Evolutionary conservation across 2,113 vertebrate species (phyloP), one percentile per base, ranked within the genome.

Genomic region (Catagonus wagneri): DNA sequence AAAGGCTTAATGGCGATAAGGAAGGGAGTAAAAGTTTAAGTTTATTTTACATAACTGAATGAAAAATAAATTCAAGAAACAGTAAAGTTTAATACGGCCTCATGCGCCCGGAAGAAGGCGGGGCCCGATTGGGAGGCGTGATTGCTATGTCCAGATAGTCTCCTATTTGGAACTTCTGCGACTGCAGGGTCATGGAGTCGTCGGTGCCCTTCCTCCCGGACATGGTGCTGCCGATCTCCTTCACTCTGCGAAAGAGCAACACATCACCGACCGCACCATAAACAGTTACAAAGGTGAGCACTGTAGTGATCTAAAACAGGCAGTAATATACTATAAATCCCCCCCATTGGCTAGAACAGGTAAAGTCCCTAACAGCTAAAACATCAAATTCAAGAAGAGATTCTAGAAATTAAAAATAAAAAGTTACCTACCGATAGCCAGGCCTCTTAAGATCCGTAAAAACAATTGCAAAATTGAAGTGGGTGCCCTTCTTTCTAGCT

Each of bases 101-200:
- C 99, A 99, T 99, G 96, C 99, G 99, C 90, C 99, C 98, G 6
- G 98, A 99, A 0, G 99, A 97, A 11, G 99, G 99, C 0, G 99
- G 99, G 2, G 99, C 99, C 20, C 99, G 99, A 90, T 99, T 99
- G 0, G 99, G 99, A 19, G 99, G 99, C 0, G 99, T 99, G 63
- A 99, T 99, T 1, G 99, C 99, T 94, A 99, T 99, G 92, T 99
- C 99, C 97, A 99, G 97, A 90, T 99, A 99, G 98, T 99, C 99
- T 94, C 99, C 99, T 36, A 99, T 99, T 97, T 99, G 99, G 98
- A 99, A 99, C 83, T 99, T 99, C 97, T 99, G 99, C 4, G 99
- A 99, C 98, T 99, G 99, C 98, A 99, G 75, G 0, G 99, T 99
- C 99, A 99, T 99, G 94, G 99, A 99, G 94, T 99, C 99, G 17